phyloP scores from a whole-genome alignment of 2,888 invertebrate species.

The Gryllus longicercus region DNA sequence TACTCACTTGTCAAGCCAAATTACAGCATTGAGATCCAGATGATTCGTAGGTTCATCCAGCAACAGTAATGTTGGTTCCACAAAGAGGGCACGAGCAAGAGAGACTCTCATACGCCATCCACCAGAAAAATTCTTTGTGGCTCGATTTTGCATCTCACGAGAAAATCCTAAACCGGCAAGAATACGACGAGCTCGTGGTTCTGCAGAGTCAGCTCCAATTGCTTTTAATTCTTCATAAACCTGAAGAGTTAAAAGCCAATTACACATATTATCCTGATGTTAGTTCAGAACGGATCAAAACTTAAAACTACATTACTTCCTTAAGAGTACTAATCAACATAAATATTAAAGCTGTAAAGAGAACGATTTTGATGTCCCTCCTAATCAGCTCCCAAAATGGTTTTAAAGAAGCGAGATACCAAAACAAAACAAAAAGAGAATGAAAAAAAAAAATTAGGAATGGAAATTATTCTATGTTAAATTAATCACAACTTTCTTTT shows the following conservation, averaged over 20 bases:
- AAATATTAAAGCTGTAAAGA: too few species aligned
- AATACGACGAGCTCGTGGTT: slow-evolving; percentile 92
- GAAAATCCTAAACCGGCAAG: slow-evolving; percentile 95
- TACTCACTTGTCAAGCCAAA: slow-evolving; percentile 96
- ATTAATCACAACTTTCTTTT: too few species aligned
- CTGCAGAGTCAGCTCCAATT: slow-evolving; percentile 96
- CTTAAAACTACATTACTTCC: too few species aligned
- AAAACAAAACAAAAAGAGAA: too few species aligned
- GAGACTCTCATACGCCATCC: slow-evolving; percentile 71
- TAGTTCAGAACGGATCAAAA: too few species aligned
- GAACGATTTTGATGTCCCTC: too few species aligned
- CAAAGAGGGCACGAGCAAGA: slow-evolving; percentile 60
- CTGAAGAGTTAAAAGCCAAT: slow-evolving; percentile 45
- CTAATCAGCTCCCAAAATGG: too few species aligned
- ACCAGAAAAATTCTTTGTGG: slow-evolving; percentile 64
- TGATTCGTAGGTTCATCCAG: slow-evolving; percentile 69
- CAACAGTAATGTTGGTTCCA: slow-evolving; percentile 63
- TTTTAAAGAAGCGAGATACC: too few species aligned
- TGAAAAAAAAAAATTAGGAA: too few species aligned
- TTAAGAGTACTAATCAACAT: too few species aligned
- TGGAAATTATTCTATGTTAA: too few species aligned
- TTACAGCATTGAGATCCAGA: slow-evolving; percentile 97
- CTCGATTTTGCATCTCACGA: slow-evolving; percentile 67
- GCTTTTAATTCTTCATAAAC: slow-evolving; percentile 93
- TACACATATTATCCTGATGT: too few species aligned